Percentiles rank a stretch among this genome's conserved stretches.
These are phyloP conservation scores for Tetramorium alpestre DNA, from an alignment of 1,140 invertebrate genomes.

Conservation along the genomic window DNA sequence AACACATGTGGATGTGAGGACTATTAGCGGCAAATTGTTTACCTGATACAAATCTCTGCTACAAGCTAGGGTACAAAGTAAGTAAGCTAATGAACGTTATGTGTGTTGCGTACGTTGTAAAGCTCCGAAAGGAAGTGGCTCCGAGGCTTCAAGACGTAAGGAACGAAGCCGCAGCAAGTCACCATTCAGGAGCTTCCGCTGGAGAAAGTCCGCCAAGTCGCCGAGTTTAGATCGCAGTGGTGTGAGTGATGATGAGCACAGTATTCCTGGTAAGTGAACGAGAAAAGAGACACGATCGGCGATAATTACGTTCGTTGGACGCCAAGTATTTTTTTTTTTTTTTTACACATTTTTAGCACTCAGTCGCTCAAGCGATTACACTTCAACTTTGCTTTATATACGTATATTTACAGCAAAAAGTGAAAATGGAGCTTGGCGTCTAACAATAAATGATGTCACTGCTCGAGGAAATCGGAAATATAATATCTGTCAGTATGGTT, in stretches of 20 bases:
- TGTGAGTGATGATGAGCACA: conserved; percentile 93
- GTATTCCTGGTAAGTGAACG: conserved; percentile 85
- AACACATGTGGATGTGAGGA: conserved; percentile 11
- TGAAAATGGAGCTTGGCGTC: not conserved
- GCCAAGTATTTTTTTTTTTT: not conserved
- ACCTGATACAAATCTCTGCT: conserved; percentile 44
- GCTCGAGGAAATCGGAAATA: not conserved
- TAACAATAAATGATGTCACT: not conserved
- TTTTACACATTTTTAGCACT: not conserved
- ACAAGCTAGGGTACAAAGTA: conserved; percentile 68
- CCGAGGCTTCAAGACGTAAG: conserved; percentile 87
- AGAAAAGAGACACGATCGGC: conserved; percentile 2
- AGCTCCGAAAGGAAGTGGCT: conserved; percentile 82
- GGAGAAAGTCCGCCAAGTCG: conserved; percentile 89
- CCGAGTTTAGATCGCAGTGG: conserved; percentile 87
- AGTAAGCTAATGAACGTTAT: conserved; percentile 75
- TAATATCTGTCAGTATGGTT: not conserved
- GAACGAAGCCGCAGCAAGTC: conserved; percentile 94
- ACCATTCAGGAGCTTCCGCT: conserved; percentile 95
- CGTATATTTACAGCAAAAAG: not conserved
- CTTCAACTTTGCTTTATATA: not conserved
- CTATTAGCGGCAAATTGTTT: conserved; percentile 38
- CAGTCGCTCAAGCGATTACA: not conserved
- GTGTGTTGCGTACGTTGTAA: conserved; percentile 80
- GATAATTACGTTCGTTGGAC: not conserved